Evolutionary conservation across 2,888 invertebrate genomes (phyloP).

Genomic region (Philhelius pedissequus): DNA sequence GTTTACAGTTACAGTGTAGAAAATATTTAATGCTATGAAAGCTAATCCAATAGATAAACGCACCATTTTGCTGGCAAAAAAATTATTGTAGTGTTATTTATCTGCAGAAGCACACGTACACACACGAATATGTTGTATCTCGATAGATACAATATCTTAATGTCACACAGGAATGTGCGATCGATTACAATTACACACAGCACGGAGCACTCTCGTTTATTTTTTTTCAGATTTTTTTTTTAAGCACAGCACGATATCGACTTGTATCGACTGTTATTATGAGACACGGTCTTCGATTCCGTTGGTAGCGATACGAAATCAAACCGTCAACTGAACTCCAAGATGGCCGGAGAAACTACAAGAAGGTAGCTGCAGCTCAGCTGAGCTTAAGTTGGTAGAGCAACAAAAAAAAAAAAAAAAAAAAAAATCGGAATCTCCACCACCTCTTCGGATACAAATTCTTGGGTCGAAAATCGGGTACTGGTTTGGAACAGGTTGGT

Average conservation of each 20-base stretch:
- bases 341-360: conserved; percentile 60
- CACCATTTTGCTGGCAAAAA: conserved; percentile 47
- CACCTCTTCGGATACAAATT: conserved; percentile 17
- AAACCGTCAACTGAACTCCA: conserved; percentile 65
- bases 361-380: conserved; percentile 41
- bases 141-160: conserved; percentile 26
- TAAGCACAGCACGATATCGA: conserved; percentile 25
- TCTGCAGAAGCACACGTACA: conserved; percentile 8
- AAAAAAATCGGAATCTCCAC: conserved; percentile 3
- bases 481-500: conserved; percentile 60
- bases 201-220: conserved; percentile 8
- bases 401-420: neutral
- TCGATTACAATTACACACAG: conserved; percentile 37
- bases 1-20: conserved; percentile 45
- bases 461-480: conserved; percentile 20
- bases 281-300: conserved; percentile 53
- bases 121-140: conserved; percentile 12
- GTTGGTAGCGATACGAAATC: conserved; percentile 65
- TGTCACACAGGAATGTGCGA: conserved; percentile 57
- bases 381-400: neutral
- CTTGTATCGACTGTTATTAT: neutral
- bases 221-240: neutral
- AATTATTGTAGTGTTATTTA: neutral
- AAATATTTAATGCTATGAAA: conserved; percentile 50
- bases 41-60: conserved; percentile 61